Percentiles rank a stretch among this genome's conserved stretches.
Conservation (phyloP, 2,113 vertebrate species). For the Mesoclemmys tuberculata region DNA sequence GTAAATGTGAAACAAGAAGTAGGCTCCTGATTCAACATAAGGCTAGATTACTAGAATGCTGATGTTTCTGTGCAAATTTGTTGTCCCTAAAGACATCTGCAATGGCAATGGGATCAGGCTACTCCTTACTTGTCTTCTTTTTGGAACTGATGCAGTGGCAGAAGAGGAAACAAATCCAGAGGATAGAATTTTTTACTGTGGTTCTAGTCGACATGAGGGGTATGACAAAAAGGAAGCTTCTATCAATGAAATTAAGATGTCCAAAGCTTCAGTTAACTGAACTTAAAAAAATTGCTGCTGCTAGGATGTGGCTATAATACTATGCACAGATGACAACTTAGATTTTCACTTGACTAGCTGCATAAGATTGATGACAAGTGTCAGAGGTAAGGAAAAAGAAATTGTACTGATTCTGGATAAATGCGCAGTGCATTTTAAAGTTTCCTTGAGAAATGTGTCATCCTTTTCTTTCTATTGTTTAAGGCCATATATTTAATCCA, state of each 20-base stretch:
- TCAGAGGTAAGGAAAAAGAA: slow-evolving; percentile 69
- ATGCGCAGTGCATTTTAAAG: slow-evolving; percentile 33
- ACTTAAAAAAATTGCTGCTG: slow-evolving; percentile 40
- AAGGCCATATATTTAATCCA: slow-evolving; percentile 55
- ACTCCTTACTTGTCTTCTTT: not conserved
- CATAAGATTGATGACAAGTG: slow-evolving; percentile 73
- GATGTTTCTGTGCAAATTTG: not conserved
- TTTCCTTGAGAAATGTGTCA: slow-evolving; percentile 60
- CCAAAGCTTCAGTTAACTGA: slow-evolving; percentile 57
- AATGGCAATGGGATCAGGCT: not conserved
- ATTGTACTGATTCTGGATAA: slow-evolving; percentile 64
- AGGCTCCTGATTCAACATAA: not conserved
- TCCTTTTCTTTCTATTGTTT: slow-evolving; percentile 1
- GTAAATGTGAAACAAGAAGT: not conserved
- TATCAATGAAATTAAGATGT: slow-evolving; percentile 13
- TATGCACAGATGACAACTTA: slow-evolving; percentile 55
- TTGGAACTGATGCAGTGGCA: slow-evolving; percentile 22
- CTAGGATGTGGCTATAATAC: slow-evolving; percentile 47
- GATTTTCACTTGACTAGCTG: slow-evolving; percentile 71
- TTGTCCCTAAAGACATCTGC: not conserved
- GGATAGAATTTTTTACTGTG: slow-evolving; percentile 6
- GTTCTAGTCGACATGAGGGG: slow-evolving; percentile 23
- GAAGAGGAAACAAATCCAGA: slow-evolving; percentile 18
- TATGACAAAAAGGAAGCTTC: slow-evolving; percentile 15
- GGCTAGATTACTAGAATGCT: not conserved